These are phyloP conservation scores for Macrotus californicus DNA, from an alignment of 2,113 vertebrate species.

Conservation along the genomic window DNA sequence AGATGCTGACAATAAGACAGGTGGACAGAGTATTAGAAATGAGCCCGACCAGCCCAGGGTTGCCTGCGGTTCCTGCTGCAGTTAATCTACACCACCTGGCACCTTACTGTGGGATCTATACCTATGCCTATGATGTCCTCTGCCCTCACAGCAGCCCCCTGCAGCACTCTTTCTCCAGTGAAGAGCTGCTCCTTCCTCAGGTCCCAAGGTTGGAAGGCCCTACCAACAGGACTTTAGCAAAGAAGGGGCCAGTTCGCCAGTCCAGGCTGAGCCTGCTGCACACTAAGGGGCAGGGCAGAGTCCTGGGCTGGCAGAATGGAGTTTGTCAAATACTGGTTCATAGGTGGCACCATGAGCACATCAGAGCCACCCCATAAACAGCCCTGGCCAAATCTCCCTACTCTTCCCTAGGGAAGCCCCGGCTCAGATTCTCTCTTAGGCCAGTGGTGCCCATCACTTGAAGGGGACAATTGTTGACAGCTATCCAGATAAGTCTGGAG, in stretches of 20 bases:
- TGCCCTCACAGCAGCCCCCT: neutral
- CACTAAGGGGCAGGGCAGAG: neutral
- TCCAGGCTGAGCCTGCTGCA: neutral
- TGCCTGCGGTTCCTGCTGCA: neutral
- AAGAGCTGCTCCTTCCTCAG: neutral
- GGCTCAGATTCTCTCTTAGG: neutral
- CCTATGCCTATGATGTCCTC: neutral
- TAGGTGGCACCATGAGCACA: neutral
- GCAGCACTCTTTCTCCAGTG: neutral
- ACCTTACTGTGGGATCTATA: neutral
- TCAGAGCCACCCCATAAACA: neutral
- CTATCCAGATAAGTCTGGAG: neutral
- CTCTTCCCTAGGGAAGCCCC: too few relatives aligned
- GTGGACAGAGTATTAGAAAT: neutral
- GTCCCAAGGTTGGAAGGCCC: neutral
- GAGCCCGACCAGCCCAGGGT: neutral
- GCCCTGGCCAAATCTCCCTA: neutral
- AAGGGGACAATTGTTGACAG: neutral
- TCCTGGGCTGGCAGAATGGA: neutral
- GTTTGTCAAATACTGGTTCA: neutral
- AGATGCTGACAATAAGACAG: neutral
- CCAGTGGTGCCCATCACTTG: neutral
- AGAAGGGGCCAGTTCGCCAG: neutral
- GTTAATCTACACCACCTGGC: neutral
- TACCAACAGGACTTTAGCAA: fast-evolving